Evolutionary conservation across 2,888 invertebrate species (phyloP), one percentile per base, ranked within the genome.

Genomic region (Myopa testacea): DNA sequence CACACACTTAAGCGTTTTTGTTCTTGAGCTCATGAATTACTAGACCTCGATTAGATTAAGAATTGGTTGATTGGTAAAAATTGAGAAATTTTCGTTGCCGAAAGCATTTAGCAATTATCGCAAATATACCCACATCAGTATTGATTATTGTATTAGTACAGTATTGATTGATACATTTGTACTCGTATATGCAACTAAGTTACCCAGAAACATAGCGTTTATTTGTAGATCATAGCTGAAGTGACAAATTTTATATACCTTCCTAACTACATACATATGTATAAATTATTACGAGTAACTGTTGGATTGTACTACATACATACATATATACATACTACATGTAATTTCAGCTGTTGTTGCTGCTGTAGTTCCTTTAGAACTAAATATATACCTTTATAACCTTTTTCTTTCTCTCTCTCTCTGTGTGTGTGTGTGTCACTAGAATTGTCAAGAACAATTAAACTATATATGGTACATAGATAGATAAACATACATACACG

Each of bases 11-110:
- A 75, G 45, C 67, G 80, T 80, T 82, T 81, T 69, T 77, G 65
- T 80, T 78, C 80, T 80, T 81, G 78, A 78, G 81, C 79, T 80
- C 50, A 77, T 78, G 80, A 81, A 79, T 78, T 74, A 76, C 80
- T 81, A 81, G 81, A 74, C 81, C 73, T 73, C 81, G 80, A 80
- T 81, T 81, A 81, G 79, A 79, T 63, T 74, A 74, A 50, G 37
- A 73, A 26, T 10, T 50, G 26, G 50, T 70, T 55, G 8, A 16
- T 55, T n/a, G 55, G 16, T 55, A 5, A 55, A 55, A 74, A 65
- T 74, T 74, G 74, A 52, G 14, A 52, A 34, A 74, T 45, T 50
- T 6, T 74, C 45, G 45, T 50, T 65, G 65, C 63, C 34, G 37
- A 7, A 38, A 65, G 52, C 63, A 65, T 74, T 60, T 50, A 74